Conservation (phyloP, 2,888 invertebrate species). For the Alloscopus bannaensis region DNA sequence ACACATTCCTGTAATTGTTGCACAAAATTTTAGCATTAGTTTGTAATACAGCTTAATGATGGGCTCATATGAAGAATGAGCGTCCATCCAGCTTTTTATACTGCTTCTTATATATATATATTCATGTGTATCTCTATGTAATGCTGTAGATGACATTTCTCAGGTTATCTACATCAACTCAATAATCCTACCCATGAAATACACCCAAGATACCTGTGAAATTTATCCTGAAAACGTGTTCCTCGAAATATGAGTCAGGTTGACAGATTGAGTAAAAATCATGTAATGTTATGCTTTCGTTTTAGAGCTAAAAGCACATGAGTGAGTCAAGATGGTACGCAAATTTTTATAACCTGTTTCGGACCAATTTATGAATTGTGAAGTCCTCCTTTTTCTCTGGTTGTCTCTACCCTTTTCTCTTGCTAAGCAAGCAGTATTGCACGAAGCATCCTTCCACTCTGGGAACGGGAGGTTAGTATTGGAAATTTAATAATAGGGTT, state of each 20-base stretch:
- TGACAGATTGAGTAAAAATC: constrained; percentile 7
- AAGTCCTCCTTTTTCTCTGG: too few species aligned
- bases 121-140: too few species aligned
- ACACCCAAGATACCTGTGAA: neutral
- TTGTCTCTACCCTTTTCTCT: too few species aligned
- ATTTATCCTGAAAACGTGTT: too few species aligned
- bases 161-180: too few species aligned
- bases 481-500: constrained; percentile 48
- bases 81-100: too few species aligned
- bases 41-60: neutral
- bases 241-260: too few species aligned
- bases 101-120: too few species aligned
- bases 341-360: neutral
- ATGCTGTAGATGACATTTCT: too few species aligned
- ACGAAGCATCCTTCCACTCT: neutral
- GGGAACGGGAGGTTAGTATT: constrained; percentile 27
- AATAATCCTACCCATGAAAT: too few species aligned
- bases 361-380: constrained; percentile 33
- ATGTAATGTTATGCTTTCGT: constrained; percentile 12
- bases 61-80: too few species aligned
- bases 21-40: neutral
- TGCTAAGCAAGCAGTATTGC: constrained; percentile 11
- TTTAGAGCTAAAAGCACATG: constrained; percentile 3
- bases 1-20: neutral
- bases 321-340: constrained; percentile 6